Base-by-base conservation (phyloP, 2,888 invertebrate species). In the Pharmacophagus antenor region DNA sequence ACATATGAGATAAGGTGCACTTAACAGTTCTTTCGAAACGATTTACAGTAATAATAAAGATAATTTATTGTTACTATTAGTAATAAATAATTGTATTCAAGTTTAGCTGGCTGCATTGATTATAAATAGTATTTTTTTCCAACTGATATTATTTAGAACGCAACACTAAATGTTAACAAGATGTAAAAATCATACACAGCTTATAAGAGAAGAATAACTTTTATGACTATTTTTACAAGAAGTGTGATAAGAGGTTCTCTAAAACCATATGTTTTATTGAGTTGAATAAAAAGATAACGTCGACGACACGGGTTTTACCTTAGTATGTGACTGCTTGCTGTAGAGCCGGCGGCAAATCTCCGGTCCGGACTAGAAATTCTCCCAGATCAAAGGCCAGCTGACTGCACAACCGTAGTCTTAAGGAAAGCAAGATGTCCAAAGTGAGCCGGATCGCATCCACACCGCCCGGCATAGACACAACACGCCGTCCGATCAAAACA, bases 401-500 rank as follows among this genome's bases (percentile, higher is more conserved):
- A 71, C 72, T 70, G 70, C 76, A 77, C 73, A 75, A 72, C 74
- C 76, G 77, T 71, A 78, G 71, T 70, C 72, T 75, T 79, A 80
- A 80, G 75, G 76, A 77, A 71, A 77, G 74, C 71, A 79, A 70
- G 68, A 76, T 69, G 58, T 78, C 69, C 70, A 79, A 72, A 66
- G 73, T 74, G 66, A 80, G 72, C 67, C 77, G 76, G 68, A 76
- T 71, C 77, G 77, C 82, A 80, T 83, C 82, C 80, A 73, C 77
- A 76, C 74, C 74, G 70, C 83, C 85, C 81, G 85, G 84, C 86
- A 86, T 85, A 74, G 81, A 78, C 79, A 86, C 85, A 79, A 79
- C 80, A 82, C 80, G 81, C 78, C 82, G 84, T 66, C 80, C 79
- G 82, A 84, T 88, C 86, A 86, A 87, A 88, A 85, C 88, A 89